Evolutionary conservation across 2,113 vertebrate genomes (phyloP).

Genomic region (Myrmecophaga tridactyla): DNA sequence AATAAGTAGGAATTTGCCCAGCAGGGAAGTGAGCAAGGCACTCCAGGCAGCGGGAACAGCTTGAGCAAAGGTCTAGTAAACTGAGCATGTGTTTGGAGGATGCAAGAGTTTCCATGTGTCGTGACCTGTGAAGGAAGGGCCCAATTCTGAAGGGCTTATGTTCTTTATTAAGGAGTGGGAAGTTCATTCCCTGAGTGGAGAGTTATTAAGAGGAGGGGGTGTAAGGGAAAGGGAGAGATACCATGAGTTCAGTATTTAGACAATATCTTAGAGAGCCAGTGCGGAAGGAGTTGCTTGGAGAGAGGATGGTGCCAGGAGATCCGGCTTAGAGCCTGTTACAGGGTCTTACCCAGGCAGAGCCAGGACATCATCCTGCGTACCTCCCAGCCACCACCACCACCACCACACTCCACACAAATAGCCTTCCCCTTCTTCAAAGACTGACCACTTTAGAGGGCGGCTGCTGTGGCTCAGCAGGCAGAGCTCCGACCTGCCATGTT

Average conservation of each 20-base stretch:
- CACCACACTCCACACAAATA: rapidly evolving
- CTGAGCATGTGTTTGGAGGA: not conserved
- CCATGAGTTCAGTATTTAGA: not conserved
- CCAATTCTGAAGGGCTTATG: not conserved
- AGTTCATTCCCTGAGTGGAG: not conserved
- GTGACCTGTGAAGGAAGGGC: not conserved
- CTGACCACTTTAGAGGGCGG: not conserved
- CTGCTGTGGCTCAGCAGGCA: no score
- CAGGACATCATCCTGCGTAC: not conserved
- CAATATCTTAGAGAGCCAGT: not conserved
- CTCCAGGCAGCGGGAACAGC: not conserved
- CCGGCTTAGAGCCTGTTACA: not conserved
- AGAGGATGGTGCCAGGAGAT: not conserved
- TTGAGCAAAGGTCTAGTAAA: not conserved
- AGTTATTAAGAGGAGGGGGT: not conserved
- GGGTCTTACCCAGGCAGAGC: not conserved
- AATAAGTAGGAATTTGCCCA: not conserved
- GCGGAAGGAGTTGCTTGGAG: not conserved
- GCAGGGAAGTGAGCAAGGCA: not conserved
- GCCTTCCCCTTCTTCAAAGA: not conserved
- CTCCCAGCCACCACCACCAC: not conserved
- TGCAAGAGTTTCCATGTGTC: not conserved
- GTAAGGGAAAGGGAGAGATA: no score
- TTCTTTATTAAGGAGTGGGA: not conserved
- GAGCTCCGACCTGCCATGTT: no score